These are phyloP conservation scores for Uria aalge DNA, from an alignment of 2,113 vertebrate species.

Conservation along the genomic window DNA sequence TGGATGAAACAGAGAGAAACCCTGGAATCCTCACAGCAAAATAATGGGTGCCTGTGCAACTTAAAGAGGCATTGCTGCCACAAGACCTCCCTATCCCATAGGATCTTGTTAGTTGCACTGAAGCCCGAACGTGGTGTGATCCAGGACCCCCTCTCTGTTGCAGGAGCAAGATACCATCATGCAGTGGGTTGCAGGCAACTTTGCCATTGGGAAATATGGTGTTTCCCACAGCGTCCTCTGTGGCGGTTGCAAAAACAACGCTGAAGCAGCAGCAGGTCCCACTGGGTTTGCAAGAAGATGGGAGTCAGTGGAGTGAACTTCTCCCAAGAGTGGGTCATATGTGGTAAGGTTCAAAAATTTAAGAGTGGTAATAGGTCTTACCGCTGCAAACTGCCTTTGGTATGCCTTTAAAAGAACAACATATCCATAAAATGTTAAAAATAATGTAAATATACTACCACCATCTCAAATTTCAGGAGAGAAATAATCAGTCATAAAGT, in stretches of 20 bases:
- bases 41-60: neutral
- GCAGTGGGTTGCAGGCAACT: neutral
- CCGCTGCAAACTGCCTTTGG: neutral
- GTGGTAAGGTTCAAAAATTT: neutral
- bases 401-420: neutral
- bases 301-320: neutral
- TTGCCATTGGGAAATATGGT: neutral
- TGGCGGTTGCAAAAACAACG: neutral
- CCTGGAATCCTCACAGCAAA: neutral
- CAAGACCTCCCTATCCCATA: neutral
- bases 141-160: neutral
- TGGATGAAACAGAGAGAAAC: neutral
- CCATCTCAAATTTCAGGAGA: neutral
- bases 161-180: neutral
- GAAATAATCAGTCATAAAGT: neutral
- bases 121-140: neutral
- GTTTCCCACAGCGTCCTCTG: neutral
- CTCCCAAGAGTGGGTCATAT: neutral
- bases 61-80: neutral
- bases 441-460: neutral
- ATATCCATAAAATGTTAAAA: neutral
- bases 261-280: neutral
- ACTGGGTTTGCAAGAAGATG: neutral
- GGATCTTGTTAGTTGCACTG: fast-evolving
- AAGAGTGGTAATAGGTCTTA: neutral